phyloP scores from a whole-genome alignment of 2,113 vertebrate species.

The Panthera tigris region DNA sequence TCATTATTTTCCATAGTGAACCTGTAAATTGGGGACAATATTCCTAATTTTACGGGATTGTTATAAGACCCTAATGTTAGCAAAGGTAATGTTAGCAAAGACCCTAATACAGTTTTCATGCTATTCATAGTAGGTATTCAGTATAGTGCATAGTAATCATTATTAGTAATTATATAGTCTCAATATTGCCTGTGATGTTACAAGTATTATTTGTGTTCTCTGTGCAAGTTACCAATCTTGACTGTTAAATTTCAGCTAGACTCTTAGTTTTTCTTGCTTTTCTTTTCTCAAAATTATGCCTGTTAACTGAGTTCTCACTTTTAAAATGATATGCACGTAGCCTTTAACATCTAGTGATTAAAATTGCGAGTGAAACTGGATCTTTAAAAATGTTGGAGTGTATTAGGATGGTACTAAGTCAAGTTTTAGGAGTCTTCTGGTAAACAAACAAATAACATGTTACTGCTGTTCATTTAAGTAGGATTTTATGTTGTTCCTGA shows the following conservation, averaged over 20 bases:
- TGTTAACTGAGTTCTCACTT: background rate
- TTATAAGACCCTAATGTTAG: background rate
- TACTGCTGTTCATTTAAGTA: slow-evolving; percentile 63
- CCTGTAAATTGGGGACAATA: background rate
- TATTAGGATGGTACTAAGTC: slow-evolving; percentile 35
- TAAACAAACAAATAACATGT: slow-evolving; percentile 75
- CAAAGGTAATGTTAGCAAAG: background rate
- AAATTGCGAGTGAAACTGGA: background rate
- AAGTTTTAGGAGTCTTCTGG: background rate
- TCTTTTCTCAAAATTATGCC: background rate
- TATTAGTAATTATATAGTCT: background rate
- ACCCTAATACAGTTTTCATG: background rate
- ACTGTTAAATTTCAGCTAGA: background rate
- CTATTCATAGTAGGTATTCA: background rate
- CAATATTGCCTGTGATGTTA: no score
- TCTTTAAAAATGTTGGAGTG: slow-evolving; percentile 34
- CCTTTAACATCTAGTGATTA: background rate
- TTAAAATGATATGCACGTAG: background rate
- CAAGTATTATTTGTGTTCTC: background rate
- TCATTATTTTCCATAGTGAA: background rate
- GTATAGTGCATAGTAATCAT: background rate
- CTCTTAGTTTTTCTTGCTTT: background rate
- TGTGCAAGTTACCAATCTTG: background rate
- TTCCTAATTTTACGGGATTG: background rate
- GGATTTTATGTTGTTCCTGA: slow-evolving; percentile 64